Base-by-base conservation (phyloP, 2,888 invertebrate genomes). In the Heliothis peltigera region DNA sequence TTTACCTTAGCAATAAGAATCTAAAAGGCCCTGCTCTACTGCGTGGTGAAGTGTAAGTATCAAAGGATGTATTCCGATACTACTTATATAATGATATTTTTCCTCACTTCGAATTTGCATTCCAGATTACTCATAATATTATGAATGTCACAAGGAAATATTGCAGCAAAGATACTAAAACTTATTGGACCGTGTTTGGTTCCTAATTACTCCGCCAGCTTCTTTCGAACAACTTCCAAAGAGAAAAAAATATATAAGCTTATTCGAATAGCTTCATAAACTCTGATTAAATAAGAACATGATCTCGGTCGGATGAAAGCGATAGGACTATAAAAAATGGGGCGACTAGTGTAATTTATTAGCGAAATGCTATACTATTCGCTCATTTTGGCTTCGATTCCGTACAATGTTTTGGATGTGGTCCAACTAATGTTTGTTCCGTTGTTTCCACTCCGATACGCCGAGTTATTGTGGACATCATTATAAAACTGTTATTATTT, bases 351-450 rank as follows among this genome's bases (percentile, higher is more conserved):
- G 68, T 83, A 81, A 84, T 87, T 87, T 86, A 88, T 84, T 86
- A 87, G 77, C 71, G 68, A 77, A 84, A 81, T 80, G 74, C 72
- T 77, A 39, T 39, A 80, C 81, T 81, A 83, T 83, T 73, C 69
- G 75, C 82, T 86, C 82, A 84, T 89, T 87, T 84, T 85, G 84
- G 85, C 81, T 81, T 78, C 77, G 78, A 84, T 82, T 78, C 69
- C 79, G 83, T 84, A 83, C 85, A 85, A 76, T 81, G 82, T 84
- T 84, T 86, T 90, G 90, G 90, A 88, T 68, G 52, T 71, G 79
- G 70, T 89, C 89, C 90, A 90, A 88, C 79, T 62, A 82, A 80
- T 82, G 83, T 87, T 87, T 82, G 80, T 85, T 83, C 75, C 70
- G 73, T 76, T 78, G 77, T 81, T 82, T 83, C 79, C 82, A 80